These are phyloP conservation scores for Sciurus carolinensis DNA, from an alignment of 2,797 vertebrate species.

Conservation along the genomic window DNA sequence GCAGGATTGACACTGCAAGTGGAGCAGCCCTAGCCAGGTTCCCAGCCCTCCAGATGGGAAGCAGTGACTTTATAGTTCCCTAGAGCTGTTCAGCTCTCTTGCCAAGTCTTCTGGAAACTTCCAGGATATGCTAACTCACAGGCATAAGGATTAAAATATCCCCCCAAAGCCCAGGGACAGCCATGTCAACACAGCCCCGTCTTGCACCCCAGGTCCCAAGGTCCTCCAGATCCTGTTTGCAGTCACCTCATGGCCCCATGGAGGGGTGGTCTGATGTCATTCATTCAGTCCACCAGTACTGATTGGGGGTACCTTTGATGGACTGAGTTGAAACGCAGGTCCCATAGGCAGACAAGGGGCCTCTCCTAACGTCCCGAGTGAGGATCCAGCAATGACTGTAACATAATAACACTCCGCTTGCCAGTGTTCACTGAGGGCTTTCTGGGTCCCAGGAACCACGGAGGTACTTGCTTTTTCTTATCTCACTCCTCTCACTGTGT, in stretches of 20 bases:
- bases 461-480: rapidly evolving
- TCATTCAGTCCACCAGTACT: neutral
- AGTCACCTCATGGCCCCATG: rapidly evolving
- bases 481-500: rapidly evolving
- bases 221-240: neutral
- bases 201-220: neutral
- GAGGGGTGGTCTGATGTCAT: neutral
- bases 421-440: rapidly evolving
- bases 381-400: rapidly evolving
- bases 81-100: conserved; percentile 30
- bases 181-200: neutral
- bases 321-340: neutral
- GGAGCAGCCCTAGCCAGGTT: neutral
- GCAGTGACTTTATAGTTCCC: conserved; percentile 35
- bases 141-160: conserved; percentile 31
- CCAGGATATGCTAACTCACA: conserved; percentile 16
- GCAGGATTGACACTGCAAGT: rapidly evolving
- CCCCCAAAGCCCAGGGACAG: neutral
- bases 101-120: conserved; percentile 74
- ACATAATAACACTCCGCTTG: rapidly evolving
- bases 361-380: neutral
- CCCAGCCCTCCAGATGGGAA: conserved; percentile 54
- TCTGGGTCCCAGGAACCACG: rapidly evolving
- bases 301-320: neutral
- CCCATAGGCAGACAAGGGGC: rapidly evolving